Evolutionary conservation across 1,140 invertebrate genomes (phyloP), one percentile per base, ranked within the genome.

Genomic region (Macrosteles quadrilineatus): DNA sequence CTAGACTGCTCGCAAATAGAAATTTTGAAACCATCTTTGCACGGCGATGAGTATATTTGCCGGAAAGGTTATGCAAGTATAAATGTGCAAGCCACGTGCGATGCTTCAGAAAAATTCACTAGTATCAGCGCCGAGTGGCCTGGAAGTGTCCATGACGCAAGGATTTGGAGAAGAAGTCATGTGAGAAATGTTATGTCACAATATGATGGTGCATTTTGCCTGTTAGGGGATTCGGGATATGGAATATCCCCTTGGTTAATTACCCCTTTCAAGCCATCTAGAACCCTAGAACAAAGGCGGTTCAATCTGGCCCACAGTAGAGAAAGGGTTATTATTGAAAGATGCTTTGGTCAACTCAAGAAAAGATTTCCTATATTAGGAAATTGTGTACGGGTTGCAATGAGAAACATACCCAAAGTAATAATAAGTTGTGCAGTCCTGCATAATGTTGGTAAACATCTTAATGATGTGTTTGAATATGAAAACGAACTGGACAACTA

Each of bases 61-160:
- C 31, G 12, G 11, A 64, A 64, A 64, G 62, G 62, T 64, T 64
- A 36, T 40, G 32, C 62, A 40, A 32, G 29, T 21, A 64, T 64
- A 25, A 64, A 64, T 64, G 31, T 64, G 23, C 62, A 36, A 36
- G 31, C 9, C 19, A 31, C n/a, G 62, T 31, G 14, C 14, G 57
- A 62, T 17, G 57, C 27, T 4, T 12, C 12, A 25, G 62, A 64
- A 36, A 64, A 31, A 64, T 64, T 31, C 30, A 64, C 62, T 14
- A 64, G 62, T 23, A 31, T 64, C 2, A 29, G 2, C 9, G 27
- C 19, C 14, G 62, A 64, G 30, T 64, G 62, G 62, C 62, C 62
- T 31, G 62, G 62, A 19, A 31, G 62, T 64, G 62, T 64, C 29
- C 62, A 64, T 36, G 62, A 64, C 12, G 31, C 62, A n/a, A 31